phyloP scores from a whole-genome alignment of 2,888 invertebrate genomes.

The Lobophora halterata region DNA sequence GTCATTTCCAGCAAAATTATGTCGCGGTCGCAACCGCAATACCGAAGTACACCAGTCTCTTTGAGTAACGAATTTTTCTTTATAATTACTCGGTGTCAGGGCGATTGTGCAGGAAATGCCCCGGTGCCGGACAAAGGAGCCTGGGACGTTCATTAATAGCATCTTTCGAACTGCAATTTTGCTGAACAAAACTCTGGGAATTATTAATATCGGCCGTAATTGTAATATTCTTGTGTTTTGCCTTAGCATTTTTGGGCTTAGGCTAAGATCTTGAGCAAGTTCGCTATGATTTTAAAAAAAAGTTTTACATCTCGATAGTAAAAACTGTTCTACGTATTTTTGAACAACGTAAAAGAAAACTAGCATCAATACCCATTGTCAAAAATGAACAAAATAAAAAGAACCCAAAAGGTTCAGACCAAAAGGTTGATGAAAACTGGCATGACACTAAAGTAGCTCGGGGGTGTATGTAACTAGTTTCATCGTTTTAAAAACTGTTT shows the following conservation, averaged over 20 bases:
- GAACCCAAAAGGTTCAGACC: constrained; percentile 3
- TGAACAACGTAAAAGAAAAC: too few relatives aligned
- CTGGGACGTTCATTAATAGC: constrained; percentile 79
- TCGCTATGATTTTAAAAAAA: too few relatives aligned
- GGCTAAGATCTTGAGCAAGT: too few relatives aligned
- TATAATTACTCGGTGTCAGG: constrained; percentile 78
- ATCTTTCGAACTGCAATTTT: constrained; percentile 78
- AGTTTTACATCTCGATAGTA: too few relatives aligned
- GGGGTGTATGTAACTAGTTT: constrained; percentile 34
- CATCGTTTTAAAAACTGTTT: constrained; percentile 44
- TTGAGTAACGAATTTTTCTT: constrained; percentile 75
- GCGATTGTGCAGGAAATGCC: constrained; percentile 77
- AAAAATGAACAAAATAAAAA: not conserved
- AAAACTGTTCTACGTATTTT: too few relatives aligned
- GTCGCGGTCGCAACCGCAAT: constrained; percentile 35
- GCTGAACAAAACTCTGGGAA: constrained; percentile 73
- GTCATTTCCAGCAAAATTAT: constrained; percentile 5
- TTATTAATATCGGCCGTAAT: constrained; percentile 76
- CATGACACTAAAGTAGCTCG: constrained; percentile 28
- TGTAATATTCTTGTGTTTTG: too few relatives aligned
- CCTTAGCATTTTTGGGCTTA: too few relatives aligned
- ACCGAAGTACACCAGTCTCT: constrained; percentile 60
- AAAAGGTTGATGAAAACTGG: constrained; percentile 18
- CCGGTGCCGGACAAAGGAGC: constrained; percentile 66
- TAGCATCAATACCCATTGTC: too few relatives aligned